Base-by-base conservation (phyloP, 2,113 vertebrate species). In the Gopherus evgoodei region DNA sequence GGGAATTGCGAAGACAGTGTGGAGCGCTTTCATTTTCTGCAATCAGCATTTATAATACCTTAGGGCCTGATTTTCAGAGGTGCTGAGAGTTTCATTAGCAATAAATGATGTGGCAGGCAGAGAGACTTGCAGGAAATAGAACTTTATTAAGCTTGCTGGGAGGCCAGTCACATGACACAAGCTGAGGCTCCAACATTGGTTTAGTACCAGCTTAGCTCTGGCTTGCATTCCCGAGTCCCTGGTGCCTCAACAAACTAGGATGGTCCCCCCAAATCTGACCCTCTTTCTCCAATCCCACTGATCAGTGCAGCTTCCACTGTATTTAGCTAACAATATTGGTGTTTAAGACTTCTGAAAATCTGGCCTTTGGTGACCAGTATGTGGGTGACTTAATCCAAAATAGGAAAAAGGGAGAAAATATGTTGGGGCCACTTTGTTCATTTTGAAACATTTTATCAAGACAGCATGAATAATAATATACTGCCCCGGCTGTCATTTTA, bases 271-370 rank as follows among this genome's bases (percentile, higher is more conserved):
- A 65, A 69, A 21, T 19, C 17, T n/a, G 19, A n/a, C 57, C 8
- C 2, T 65, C 3, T 94, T 9, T 8, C 7, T 90, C 44, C 12
- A 82, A 11, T 16, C 91, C 50, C 89, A 3, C 2, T 85, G 11
- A 57, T 87, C 29, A 81, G 2, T 62, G 29, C 47, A 49, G 35
- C 11, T 56, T 16, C 62, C 72, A 12, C 11, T 31, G 25, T 54
- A 38, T 83, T 87, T 81, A 57, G 3, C 29, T 78, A 57, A 79
- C 4, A 81, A 93, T 86, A 53, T 27, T 84, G 16, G n/a, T 47
- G 1, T 0, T 0, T 57, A 19, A 5, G 86, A 2, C 47, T 93
- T 84, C 79, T 29, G 16, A 0, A 2, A 84, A 1, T 10, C 22
- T 82, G 56, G 4, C 11, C 3, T 44, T 88, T 53, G n/a, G 88